phyloP scores from a whole-genome alignment of 2,113 vertebrate species.

The Nestor notabilis region DNA sequence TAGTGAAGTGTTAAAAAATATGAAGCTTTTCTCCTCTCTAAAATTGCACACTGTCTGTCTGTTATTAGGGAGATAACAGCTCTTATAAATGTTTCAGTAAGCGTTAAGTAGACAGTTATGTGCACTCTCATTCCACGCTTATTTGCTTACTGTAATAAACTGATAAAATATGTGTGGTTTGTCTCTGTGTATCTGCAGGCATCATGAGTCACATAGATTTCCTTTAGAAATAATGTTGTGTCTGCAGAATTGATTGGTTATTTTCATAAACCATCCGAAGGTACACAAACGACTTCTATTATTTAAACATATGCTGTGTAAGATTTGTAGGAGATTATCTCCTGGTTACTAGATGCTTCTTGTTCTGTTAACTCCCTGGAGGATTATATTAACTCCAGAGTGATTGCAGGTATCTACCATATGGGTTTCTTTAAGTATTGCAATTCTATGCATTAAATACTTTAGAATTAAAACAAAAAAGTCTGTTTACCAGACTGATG shows the following conservation, averaged over 20 bases:
- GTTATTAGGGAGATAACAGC: conserved; percentile 88
- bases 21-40: conserved; percentile 87
- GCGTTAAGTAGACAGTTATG: conserved; percentile 85
- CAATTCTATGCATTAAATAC: not conserved
- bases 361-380: conserved; percentile 56
- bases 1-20: conserved; percentile 87
- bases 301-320: conserved; percentile 74
- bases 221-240: conserved; percentile 88
- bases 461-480: not conserved
- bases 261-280: conserved; percentile 84
- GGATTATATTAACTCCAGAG: conserved; percentile 31
- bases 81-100: conserved; percentile 93
- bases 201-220: conserved; percentile 86
- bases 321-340: conserved; percentile 73
- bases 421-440: not conserved
- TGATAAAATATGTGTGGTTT: conserved; percentile 88
- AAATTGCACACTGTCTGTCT: conserved; percentile 87
- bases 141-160: conserved; percentile 92
- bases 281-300: conserved; percentile 78
- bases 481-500: not conserved
- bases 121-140: conserved; percentile 85
- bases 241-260: conserved; percentile 87
- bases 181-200: conserved; percentile 82
- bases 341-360: conserved; percentile 47
- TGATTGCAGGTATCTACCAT: not conserved